Percentiles rank a stretch among this genome's conserved stretches.
Conservation (phyloP, 2,113 vertebrate genomes). For the Clarias gariepinus region DNA sequence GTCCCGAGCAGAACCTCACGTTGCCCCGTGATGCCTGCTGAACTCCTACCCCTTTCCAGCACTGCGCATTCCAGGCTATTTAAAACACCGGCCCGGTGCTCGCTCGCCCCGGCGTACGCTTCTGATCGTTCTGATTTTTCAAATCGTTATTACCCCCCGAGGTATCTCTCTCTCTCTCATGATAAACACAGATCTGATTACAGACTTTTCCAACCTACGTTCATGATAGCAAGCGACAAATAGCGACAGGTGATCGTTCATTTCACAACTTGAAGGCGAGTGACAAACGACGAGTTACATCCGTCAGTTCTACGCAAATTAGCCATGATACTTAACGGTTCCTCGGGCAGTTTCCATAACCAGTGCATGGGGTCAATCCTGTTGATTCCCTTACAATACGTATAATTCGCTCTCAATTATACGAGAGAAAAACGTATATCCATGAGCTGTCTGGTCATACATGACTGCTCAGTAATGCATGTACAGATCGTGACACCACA, state of each 20-base stretch:
- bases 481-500: neutral
- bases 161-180: neutral
- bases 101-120: constrained; percentile 41
- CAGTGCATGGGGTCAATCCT: neutral
- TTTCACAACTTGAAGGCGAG: too few relatives aligned
- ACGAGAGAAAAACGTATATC: neutral
- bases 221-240: too few relatives aligned
- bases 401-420: neutral
- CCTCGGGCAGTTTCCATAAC: neutral
- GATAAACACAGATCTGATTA: neutral
- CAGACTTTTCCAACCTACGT: neutral
- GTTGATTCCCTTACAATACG: neutral
- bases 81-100: constrained; percentile 49
- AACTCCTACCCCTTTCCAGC: constrained; percentile 56
- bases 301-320: neutral
- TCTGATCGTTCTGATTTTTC: constrained; percentile 45
- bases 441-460: neutral
- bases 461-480: neutral
- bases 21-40: constrained; percentile 37
- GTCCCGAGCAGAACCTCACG: constrained; percentile 28
- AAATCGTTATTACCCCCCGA: neutral
- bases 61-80: constrained; percentile 58
- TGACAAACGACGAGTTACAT: neutral
- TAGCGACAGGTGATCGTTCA: neutral
- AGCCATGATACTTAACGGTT: neutral